These are phyloP conservation scores for Morpho achilles DNA, from an alignment of 2,888 invertebrate species.

Conservation along the genomic window DNA sequence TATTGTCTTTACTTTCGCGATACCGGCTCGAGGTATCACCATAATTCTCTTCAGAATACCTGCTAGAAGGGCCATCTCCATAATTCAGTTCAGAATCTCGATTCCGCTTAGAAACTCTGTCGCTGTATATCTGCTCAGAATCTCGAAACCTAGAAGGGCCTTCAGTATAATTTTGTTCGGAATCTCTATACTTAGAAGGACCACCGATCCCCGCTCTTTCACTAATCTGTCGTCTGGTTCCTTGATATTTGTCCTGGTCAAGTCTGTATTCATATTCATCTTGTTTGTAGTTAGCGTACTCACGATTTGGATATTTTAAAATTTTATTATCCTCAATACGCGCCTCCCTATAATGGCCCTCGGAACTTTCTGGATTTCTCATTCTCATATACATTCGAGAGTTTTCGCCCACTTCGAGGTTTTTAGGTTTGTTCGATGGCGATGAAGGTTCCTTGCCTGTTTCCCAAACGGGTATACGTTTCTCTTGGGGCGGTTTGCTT, in stretches of 20 bases:
- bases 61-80: slow-evolving; percentile 21
- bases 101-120: slow-evolving; percentile 27
- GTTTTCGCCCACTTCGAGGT: slow-evolving; percentile 34
- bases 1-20: slow-evolving; percentile 25
- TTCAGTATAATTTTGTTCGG: slow-evolving; percentile 31
- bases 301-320: slow-evolving; percentile 39
- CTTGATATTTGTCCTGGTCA: slow-evolving; percentile 36
- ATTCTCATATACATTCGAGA: slow-evolving; percentile 28
- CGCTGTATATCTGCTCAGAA: slow-evolving; percentile 20
- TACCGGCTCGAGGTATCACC: slow-evolving; percentile 25
- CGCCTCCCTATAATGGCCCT: slow-evolving; percentile 11
- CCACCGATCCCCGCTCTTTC: slow-evolving; percentile 47
- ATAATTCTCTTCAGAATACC: slow-evolving; percentile 22
- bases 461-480: slow-evolving; percentile 55
- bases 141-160: slow-evolving; percentile 25
- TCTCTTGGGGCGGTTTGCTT: slow-evolving; percentile 47
- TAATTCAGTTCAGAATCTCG: slow-evolving; percentile 23
- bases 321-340: slow-evolving; percentile 38
- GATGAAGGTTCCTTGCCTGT: slow-evolving; percentile 36
- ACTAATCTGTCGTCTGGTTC: slow-evolving; percentile 30
- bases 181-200: slow-evolving; percentile 28
- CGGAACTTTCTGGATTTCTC: slow-evolving; percentile 10
- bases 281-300: slow-evolving; percentile 23
- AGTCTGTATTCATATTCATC: slow-evolving; percentile 34
- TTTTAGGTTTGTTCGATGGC: slow-evolving; percentile 29